phyloP scores from a whole-genome alignment of 1,140 invertebrate species.

The Aphelinus atriplicis region DNA sequence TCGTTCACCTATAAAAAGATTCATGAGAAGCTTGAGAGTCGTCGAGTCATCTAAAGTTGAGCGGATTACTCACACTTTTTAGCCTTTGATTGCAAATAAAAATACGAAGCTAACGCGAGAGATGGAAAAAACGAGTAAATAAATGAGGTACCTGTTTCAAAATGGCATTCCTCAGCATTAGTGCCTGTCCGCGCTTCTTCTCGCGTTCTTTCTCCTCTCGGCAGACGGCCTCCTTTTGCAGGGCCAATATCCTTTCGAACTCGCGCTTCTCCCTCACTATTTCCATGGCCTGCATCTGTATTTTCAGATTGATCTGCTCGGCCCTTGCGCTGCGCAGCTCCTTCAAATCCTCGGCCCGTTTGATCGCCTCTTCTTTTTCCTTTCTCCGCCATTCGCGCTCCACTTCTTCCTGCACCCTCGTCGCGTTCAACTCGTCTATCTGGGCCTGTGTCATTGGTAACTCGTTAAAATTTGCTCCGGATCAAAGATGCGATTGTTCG shows the following conservation, averaged over 20 bases:
- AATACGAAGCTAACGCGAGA: too few relatives aligned
- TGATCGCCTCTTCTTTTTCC: conserved; percentile 66
- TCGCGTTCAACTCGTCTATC: conserved; percentile 68
- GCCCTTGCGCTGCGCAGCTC: conserved; percentile 60
- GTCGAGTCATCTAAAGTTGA: too few relatives aligned
- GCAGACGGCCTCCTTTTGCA: conserved; percentile 59
- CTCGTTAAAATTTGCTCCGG: too few relatives aligned
- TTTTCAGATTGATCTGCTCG: conserved; percentile 66
- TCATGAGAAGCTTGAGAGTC: background rate
- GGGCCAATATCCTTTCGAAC: conserved; percentile 66
- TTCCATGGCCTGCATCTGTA: conserved; percentile 69
- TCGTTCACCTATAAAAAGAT: conserved; percentile 72
- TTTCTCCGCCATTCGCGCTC: conserved; percentile 67
- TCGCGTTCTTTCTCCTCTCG: conserved; percentile 60
- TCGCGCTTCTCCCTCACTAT: conserved; percentile 71
- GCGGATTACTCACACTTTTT: too few relatives aligned
- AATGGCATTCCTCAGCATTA: conserved; percentile 56
- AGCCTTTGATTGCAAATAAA: too few relatives aligned
- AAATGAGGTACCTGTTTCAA: conserved; percentile 54
- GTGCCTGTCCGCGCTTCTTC: conserved; percentile 53
- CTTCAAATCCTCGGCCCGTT: conserved; percentile 64
- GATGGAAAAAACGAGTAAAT: too few relatives aligned
- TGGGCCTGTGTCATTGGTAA: conserved; percentile 47
- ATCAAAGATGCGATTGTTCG: too few relatives aligned
- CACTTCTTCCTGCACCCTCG: conserved; percentile 68